Percentiles rank a stretch among this genome's conserved stretches.
phyloP scores from a whole-genome alignment of 2,888 invertebrate species.

The Rhogogaster chlorosoma region DNA sequence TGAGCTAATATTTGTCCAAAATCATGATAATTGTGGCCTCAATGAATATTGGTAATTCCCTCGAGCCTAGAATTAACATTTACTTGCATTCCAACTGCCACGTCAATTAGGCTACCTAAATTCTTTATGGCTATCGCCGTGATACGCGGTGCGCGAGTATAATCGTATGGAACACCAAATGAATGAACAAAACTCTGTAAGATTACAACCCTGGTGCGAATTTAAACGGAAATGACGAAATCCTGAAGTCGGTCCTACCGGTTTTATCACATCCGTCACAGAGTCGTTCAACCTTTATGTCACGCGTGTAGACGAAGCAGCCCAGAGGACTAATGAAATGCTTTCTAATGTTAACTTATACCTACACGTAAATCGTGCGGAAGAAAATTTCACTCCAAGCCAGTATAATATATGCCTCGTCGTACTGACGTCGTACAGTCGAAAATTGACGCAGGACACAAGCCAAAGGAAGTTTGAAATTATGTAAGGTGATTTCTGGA shows the following conservation, averaged over 20 bases:
- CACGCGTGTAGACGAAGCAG: slow-evolving; percentile 14
- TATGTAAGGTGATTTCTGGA: neutral
- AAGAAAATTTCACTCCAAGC: slow-evolving; percentile 32
- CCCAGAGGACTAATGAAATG: slow-evolving; percentile 14
- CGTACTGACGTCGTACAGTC: neutral
- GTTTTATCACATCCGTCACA: slow-evolving; percentile 8
- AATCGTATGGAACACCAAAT: neutral
- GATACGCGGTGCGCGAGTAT: neutral
- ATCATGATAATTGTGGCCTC: neutral
- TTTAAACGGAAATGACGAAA: neutral
- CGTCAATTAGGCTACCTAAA: neutral
- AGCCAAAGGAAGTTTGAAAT: neutral
- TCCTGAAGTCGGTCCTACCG: neutral
- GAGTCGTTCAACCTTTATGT: neutral
- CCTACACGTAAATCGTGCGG: neutral
- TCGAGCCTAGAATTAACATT: neutral
- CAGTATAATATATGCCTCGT: neutral
- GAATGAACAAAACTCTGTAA: neutral
- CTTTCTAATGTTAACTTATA: slow-evolving; percentile 39
- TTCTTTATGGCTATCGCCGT: neutral
- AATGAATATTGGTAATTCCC: neutral
- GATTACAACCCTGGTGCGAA: neutral
- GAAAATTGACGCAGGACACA: neutral
- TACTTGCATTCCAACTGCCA: neutral
- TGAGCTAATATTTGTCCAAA: neutral